Conservation (phyloP, 1,140 invertebrate species). For the Zaprionus inermis region DNA sequence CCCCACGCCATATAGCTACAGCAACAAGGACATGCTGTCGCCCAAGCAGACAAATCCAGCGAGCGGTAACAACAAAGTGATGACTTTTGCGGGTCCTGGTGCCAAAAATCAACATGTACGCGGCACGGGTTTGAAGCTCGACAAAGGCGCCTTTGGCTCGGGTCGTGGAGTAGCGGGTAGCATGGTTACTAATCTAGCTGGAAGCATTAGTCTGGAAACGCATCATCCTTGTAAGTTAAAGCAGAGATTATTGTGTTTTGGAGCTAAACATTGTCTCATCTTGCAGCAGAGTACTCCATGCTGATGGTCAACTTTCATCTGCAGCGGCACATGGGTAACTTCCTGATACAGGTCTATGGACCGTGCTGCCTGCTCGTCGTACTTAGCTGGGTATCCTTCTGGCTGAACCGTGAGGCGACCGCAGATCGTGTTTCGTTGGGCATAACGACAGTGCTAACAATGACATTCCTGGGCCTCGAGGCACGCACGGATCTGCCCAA, state of each 20-base stretch:
- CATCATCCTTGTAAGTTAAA: slow-evolving; percentile 71
- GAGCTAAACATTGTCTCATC: neutral
- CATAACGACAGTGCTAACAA: slow-evolving; percentile 94
- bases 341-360: slow-evolving; percentile 94
- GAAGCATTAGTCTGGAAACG: slow-evolving; percentile 64
- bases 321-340: slow-evolving; percentile 94
- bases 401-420: slow-evolving; percentile 95
- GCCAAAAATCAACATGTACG: slow-evolving; percentile 82
- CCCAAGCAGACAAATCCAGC: slow-evolving; percentile 16
- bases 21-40: slow-evolving; percentile 60
- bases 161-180: slow-evolving; percentile 50
- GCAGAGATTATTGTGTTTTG: neutral
- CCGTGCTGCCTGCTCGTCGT: slow-evolving; percentile 93
- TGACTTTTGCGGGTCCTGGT: slow-evolving; percentile 78
- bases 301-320: slow-evolving; percentile 93
- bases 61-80: slow-evolving; percentile 49
- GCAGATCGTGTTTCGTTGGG: slow-evolving; percentile 93
- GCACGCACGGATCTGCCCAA: slow-evolving; percentile 93
- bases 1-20: slow-evolving; percentile 57
- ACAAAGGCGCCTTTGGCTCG: slow-evolving; percentile 74
- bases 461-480: slow-evolving; percentile 95
- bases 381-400: slow-evolving; percentile 96
- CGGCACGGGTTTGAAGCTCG: slow-evolving; percentile 74
- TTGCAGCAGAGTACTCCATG: slow-evolving; percentile 90
- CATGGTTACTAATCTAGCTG: slow-evolving; percentile 49